Evolutionary conservation across 2,113 vertebrate species (phyloP), one percentile per base, ranked within the genome.

Genomic region (Sterrhoptilus dennistouni): DNA sequence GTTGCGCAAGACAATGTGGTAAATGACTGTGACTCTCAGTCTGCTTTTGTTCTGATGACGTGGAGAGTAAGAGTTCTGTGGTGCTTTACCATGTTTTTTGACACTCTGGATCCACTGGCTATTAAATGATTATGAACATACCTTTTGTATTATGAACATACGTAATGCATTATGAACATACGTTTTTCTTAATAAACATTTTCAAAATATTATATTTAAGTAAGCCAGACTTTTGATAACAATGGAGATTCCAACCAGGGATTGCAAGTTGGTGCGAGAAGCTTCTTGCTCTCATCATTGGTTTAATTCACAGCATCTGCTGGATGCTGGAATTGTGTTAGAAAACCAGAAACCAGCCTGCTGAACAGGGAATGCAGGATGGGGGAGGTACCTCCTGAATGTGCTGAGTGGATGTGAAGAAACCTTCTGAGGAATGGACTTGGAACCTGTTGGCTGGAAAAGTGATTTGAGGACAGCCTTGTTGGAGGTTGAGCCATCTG

Each of bases 391-490:
- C 12, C 22, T 63, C 23, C 4, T 35, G 4, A 28, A 31, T 42
- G 12, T 68, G 35, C 28, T 31, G 50, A 29, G 36, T 22, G 36
- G 40, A 53, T 77, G 35, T 42, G 40, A 69, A 33, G 53, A 57
- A 74, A 52, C 9, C 13, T 4, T 0, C 1, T 10, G 23, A 33
- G 10, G 4, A 38, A 27, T 33, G 49, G 42, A 35, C 17, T 33
- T 69, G 25, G 33, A 8, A 12, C 40, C 33, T 33, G 17, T 25
- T 47, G 47, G 12, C 23, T 68, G 44, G 35, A 69, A 36, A 44
- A 28, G n/a, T 5, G 36, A 14, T 29, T 33, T 4, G 11, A 19
- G 45, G 45, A 21, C 11, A 15, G 44, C 38, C 20, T 59, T 1
- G 2, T 18, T 33, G 29, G 9, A 16, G 59, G 33, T 24, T 35